A percentile compares a stretch with the other conserved stretches of the same genome.
phyloP scores from a whole-genome alignment of 2,113 vertebrate genomes.

The Ivindomyrus marchei region DNA sequence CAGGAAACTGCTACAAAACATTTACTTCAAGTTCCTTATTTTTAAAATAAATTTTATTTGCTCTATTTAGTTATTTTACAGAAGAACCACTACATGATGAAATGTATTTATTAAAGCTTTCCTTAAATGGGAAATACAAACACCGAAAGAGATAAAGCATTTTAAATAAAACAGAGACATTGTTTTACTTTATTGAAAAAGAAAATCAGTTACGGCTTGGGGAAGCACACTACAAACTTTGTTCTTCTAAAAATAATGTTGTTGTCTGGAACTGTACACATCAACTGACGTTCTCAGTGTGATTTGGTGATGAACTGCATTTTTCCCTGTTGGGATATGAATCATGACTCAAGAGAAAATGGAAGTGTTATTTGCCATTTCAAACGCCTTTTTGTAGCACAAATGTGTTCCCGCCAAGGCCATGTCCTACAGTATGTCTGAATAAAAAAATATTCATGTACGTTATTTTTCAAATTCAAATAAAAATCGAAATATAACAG shows the following conservation, averaged over 20 bases:
- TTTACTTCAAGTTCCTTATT: slow-evolving; percentile 59
- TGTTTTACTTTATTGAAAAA: slow-evolving; percentile 10
- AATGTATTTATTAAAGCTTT: slow-evolving; percentile 18
- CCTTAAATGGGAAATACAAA: slow-evolving; percentile 13
- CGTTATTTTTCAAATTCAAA: slow-evolving; percentile 27
- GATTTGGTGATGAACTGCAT: neutral
- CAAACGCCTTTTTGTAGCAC: slow-evolving; percentile 63
- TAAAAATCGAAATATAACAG: slow-evolving; percentile 24
- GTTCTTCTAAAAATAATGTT: slow-evolving; percentile 3
- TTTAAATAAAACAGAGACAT: slow-evolving; percentile 12
- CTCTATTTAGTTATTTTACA: slow-evolving; percentile 38
- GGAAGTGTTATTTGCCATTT: slow-evolving; percentile 49
- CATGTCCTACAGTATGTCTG: slow-evolving; percentile 59
- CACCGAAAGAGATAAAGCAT: slow-evolving; percentile 9
- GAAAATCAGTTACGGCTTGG: neutral
- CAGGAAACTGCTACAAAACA: slow-evolving; percentile 54
- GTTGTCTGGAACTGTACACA: slow-evolving; percentile 9
- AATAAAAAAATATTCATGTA: slow-evolving; percentile 27
- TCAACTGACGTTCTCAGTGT: slow-evolving; percentile 3
- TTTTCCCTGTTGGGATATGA: slow-evolving; percentile 3
- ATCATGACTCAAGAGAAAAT: slow-evolving; percentile 45
- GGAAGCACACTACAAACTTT: neutral
- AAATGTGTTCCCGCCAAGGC: slow-evolving; percentile 53
- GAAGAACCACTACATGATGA: neutral
- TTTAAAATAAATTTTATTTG: slow-evolving; percentile 46